Percentiles rank a stretch among this genome's conserved stretches.
These are phyloP conservation scores for Latrodectus elegans DNA, from an alignment of 2,888 invertebrate species.

Conservation along the genomic window DNA sequence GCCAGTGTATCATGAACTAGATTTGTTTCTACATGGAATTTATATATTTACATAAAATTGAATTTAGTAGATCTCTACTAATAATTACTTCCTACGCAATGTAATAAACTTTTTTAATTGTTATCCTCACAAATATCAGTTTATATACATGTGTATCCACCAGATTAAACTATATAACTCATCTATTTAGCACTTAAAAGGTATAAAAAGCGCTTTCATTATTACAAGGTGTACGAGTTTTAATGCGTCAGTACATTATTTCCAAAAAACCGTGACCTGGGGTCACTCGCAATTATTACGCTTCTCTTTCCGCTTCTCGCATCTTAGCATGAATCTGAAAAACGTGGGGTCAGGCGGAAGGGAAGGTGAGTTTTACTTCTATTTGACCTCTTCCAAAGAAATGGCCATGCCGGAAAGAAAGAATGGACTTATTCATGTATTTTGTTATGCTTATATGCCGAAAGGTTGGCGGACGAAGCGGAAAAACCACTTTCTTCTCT, in stretches of 20 bases:
- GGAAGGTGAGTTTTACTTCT: background rate
- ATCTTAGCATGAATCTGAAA: background rate
- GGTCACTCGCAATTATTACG: background rate
- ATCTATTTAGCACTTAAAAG: too few species aligned
- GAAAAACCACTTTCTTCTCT: slow-evolving; percentile 5
- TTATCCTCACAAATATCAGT: too few species aligned
- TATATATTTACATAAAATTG: too few species aligned
- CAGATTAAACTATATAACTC: too few species aligned
- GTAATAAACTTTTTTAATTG: too few species aligned
- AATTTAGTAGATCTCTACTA: too few species aligned
- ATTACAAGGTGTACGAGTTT: background rate
- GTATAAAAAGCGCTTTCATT: background rate
- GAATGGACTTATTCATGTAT: background rate
- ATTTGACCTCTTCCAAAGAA: slow-evolving; percentile 5
- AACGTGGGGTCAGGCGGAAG: background rate
- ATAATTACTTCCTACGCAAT: too few species aligned
- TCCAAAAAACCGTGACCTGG: background rate
- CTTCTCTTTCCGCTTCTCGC: background rate
- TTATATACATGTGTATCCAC: too few species aligned
- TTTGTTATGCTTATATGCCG: background rate
- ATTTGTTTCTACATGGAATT: too few species aligned
- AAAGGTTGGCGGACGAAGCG: background rate
- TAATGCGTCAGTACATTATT: background rate
- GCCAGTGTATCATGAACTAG: too few species aligned
- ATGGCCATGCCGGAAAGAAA: background rate